Percentiles rank a stretch among this genome's conserved stretches.
Evolutionary conservation across 2,888 invertebrate genomes (phyloP).

Genomic region (Cantharis nigra): DNA sequence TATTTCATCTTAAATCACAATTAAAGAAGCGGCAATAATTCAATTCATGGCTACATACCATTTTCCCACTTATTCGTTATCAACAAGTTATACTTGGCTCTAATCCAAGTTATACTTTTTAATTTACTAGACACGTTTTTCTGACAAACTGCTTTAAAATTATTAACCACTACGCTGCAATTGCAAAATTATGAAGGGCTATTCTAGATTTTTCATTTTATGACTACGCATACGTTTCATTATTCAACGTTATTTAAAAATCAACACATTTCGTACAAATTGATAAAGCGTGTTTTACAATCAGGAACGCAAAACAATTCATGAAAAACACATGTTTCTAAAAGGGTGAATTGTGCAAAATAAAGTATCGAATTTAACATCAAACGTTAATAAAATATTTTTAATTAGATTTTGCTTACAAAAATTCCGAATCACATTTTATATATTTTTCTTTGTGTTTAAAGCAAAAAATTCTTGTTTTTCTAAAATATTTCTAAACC

Average conservation of each 20-base stretch:
- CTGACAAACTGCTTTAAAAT: not conserved
- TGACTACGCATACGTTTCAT: not conserved
- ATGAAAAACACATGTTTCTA: not conserved
- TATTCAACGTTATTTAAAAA: not conserved
- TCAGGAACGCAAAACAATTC: not conserved
- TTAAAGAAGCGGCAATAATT: conserved; percentile 26
- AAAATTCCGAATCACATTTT: not conserved
- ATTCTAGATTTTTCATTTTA: not conserved
- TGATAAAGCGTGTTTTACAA: not conserved
- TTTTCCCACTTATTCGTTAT: conserved; percentile 35
- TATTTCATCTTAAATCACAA: conserved; percentile 29
- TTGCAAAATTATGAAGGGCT: not conserved
- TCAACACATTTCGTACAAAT: not conserved
- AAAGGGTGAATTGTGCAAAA: not conserved
- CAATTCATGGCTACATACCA: conserved; percentile 3
- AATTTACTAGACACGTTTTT: conserved; percentile 13
- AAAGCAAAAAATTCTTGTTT: not conserved
- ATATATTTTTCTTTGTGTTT: not conserved
- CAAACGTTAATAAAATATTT: not conserved
- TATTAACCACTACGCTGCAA: not conserved
- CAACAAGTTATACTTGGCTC: conserved; percentile 41
- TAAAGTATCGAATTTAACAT: not conserved
- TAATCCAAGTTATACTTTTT: conserved; percentile 30
- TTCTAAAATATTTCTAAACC: not conserved
- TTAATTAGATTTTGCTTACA: not conserved